These are phyloP conservation scores for Papilio helenus DNA, from an alignment of 1,140 invertebrate species.

Conservation along the genomic window DNA sequence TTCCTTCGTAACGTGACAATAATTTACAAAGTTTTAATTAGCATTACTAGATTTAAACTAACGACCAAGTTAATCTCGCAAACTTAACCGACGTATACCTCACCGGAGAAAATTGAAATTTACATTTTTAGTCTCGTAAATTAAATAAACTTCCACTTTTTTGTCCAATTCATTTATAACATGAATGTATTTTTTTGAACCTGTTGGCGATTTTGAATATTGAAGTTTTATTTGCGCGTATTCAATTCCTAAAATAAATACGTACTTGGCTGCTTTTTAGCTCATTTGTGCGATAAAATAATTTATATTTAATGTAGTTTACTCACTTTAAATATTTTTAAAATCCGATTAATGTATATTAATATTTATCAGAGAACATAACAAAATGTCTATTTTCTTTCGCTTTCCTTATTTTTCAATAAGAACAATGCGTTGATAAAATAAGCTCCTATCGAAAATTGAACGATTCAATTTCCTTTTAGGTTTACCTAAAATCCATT, in stretches of 20 bases:
- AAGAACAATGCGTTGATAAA: background rate
- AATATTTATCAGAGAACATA: too few species aligned
- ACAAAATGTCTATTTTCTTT: background rate
- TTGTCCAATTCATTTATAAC: background rate
- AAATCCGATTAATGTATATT: too few species aligned
- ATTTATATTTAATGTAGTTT: too few species aligned
- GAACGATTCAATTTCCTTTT: background rate
- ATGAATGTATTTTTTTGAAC: background rate
- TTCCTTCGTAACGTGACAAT: conserved; percentile 23
- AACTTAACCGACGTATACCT: conserved; percentile 17
- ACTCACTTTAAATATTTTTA: too few species aligned
- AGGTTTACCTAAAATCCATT: background rate
- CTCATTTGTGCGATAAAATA: too few species aligned
- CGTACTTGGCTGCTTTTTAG: too few species aligned
- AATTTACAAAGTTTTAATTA: conserved; percentile 28
- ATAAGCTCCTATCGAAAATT: background rate
- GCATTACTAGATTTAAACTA: conserved; percentile 24
- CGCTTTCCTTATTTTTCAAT: background rate
- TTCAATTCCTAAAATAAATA: too few species aligned
- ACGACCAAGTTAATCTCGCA: conserved; percentile 16
- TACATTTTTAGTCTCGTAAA: conserved; percentile 4
- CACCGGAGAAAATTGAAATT: conserved; percentile 12
- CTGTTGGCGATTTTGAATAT: background rate
- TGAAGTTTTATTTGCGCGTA: background rate
- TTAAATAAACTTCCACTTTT: background rate